These are phyloP conservation scores for Serinus canaria DNA, from an alignment of 2,113 vertebrate genomes.

Conservation along the genomic window DNA sequence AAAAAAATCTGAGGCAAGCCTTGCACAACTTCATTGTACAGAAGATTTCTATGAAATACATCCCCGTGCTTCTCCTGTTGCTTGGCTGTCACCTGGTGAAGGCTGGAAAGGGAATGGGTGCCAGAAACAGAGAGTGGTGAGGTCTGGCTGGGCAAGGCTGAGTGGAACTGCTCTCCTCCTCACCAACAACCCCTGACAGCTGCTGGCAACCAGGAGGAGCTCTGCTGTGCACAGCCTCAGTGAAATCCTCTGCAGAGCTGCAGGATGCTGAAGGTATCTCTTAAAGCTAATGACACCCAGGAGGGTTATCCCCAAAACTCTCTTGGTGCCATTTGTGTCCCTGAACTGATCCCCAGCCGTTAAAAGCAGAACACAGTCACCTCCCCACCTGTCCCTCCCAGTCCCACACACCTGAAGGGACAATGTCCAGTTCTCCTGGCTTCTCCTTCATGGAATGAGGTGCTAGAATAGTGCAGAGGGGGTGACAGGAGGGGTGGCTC, in stretches of 20 bases:
- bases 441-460: rapidly evolving
- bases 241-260: neutral
- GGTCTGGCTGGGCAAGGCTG: neutral
- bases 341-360: neutral
- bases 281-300: rapidly evolving
- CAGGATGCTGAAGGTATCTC: neutral
- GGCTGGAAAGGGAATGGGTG: neutral
- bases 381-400: neutral
- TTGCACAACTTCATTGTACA: neutral
- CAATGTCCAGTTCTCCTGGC: neutral
- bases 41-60: neutral
- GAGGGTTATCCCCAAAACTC: neutral
- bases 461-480: neutral
- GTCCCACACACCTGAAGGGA: neutral
- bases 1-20: neutral
- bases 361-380: neutral
- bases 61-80: neutral
- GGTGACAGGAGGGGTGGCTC: neutral
- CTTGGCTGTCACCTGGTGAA: neutral
- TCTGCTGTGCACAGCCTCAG: neutral
- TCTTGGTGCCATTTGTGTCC: neutral
- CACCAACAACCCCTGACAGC: neutral
- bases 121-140: neutral
- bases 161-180: neutral
- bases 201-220: neutral